phyloP scores from a whole-genome alignment of 1,140 invertebrate species.

The Drosophila kikkawai region DNA sequence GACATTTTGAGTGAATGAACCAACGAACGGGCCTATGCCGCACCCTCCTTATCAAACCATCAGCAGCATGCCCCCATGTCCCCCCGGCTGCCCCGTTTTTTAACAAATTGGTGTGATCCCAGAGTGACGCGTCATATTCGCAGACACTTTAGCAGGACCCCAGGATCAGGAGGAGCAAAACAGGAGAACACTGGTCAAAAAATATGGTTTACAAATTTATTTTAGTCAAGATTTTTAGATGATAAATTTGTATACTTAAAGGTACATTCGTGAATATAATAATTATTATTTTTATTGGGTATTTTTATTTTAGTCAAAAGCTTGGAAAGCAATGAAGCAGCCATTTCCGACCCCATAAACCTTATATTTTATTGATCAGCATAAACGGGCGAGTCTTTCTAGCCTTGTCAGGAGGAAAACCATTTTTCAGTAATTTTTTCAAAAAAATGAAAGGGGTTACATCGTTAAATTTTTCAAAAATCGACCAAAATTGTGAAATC shows the following conservation, averaged over 20 bases:
- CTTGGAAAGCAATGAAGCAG: too few relatives aligned
- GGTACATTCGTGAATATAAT: neutral
- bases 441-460: too few relatives aligned
- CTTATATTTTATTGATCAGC: too few relatives aligned
- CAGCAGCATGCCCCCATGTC: constrained; percentile 1
- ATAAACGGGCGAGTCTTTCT: too few relatives aligned
- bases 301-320: too few relatives aligned
- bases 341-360: too few relatives aligned
- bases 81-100: constrained; percentile 52
- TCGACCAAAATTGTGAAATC: too few relatives aligned
- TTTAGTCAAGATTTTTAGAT: neutral
- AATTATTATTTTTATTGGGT: neutral
- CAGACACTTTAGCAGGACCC: constrained; percentile 76
- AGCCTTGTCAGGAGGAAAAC: too few relatives aligned
- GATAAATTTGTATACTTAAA: neutral
- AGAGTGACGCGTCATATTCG: constrained; percentile 81
- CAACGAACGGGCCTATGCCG: constrained; percentile 64
- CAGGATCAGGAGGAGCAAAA: constrained; percentile 47
- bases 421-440: too few relatives aligned
- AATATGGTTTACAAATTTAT: neutral
- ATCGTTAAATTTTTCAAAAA: too few relatives aligned
- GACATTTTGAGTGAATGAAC: constrained; percentile 83
- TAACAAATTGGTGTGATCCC: constrained; percentile 82
- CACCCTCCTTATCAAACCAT: constrained; percentile 13
- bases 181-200: constrained; percentile 3